phyloP scores from a whole-genome alignment of 2,888 invertebrate genomes.

The Arrhopalites spinosus region DNA sequence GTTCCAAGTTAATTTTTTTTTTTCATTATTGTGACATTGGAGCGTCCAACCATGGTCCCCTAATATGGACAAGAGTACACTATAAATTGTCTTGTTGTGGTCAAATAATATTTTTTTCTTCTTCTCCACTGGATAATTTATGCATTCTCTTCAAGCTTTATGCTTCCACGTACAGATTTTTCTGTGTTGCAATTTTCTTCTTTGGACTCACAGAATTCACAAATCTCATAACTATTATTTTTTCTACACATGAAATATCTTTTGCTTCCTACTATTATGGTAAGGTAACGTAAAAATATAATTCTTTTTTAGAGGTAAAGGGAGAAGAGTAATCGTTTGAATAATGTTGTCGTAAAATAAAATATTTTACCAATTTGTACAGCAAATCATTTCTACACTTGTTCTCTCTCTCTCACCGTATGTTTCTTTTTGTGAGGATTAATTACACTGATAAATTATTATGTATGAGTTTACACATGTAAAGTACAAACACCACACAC shows the following conservation, averaged over 20 bases:
- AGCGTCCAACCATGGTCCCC: slow-evolving; percentile 28
- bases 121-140: background rate
- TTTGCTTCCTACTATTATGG: background rate
- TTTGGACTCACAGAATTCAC: background rate
- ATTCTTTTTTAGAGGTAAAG: too few relatives aligned
- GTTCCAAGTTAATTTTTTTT: too few relatives aligned
- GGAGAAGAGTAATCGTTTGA: too few relatives aligned
- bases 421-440: background rate
- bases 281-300: background rate
- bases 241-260: too few relatives aligned
- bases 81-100: slow-evolving; percentile 37
- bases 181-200: background rate
- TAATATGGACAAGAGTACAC: slow-evolving; percentile 27
- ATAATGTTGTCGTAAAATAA: too few relatives aligned
- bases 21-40: slow-evolving; percentile 33
- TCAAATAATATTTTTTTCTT: slow-evolving; percentile 4
- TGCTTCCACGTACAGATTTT: background rate
- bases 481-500: background rate
- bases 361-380: too few relatives aligned
- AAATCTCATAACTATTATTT: too few relatives aligned
- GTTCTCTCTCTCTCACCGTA: background rate
- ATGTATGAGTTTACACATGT: background rate
- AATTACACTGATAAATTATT: slow-evolving; percentile 11
- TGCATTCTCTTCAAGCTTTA: background rate
- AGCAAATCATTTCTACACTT: background rate